Conservation (phyloP, 2,888 invertebrate species). For the Eristalis arbustorum region DNA sequence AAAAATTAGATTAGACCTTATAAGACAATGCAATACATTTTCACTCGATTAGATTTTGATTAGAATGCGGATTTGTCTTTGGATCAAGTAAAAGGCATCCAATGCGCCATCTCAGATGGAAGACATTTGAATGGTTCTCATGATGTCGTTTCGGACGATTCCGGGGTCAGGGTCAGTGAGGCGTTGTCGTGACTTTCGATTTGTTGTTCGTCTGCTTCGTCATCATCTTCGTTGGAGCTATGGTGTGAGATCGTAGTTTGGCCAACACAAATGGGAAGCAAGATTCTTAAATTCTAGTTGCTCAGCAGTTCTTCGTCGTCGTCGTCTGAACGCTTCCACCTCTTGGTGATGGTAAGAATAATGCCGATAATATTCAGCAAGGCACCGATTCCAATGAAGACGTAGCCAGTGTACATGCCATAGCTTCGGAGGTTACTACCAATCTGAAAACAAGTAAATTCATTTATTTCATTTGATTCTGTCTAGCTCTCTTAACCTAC, state of each 20-base stretch:
- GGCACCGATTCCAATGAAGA: conserved; percentile 74
- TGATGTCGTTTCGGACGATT: conserved; percentile 51
- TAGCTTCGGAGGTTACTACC: conserved; percentile 75
- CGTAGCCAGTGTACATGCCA: conserved; percentile 76
- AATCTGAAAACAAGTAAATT: conserved; percentile 72
- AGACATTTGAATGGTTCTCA: conserved; percentile 32
- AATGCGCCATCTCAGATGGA: conserved; percentile 32
- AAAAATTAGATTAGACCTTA: neutral
- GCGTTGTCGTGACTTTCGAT: conserved; percentile 38
- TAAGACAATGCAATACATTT: neutral
- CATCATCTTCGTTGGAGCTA: conserved; percentile 24
- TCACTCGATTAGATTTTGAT: conserved; percentile 53
- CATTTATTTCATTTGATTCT: too few relatives aligned
- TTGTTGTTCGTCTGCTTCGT: conserved; percentile 12
- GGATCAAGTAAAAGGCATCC: neutral
- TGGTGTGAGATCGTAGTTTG: conserved; percentile 60
- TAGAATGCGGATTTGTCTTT: conserved; percentile 35
- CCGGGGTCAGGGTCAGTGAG: conserved; percentile 42
- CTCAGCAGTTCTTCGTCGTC: conserved; percentile 77
- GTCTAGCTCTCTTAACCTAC: conserved; percentile 69
- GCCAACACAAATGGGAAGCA: conserved; percentile 56
- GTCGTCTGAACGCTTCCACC: conserved; percentile 73
- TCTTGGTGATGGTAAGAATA: conserved; percentile 76
- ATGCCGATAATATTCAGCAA: conserved; percentile 76
- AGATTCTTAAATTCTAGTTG: conserved; percentile 69